A percentile compares a stretch with the other conserved stretches of the same genome.
Conservation (phyloP, 2,113 vertebrate genomes). For the Nanger granti region DNA sequence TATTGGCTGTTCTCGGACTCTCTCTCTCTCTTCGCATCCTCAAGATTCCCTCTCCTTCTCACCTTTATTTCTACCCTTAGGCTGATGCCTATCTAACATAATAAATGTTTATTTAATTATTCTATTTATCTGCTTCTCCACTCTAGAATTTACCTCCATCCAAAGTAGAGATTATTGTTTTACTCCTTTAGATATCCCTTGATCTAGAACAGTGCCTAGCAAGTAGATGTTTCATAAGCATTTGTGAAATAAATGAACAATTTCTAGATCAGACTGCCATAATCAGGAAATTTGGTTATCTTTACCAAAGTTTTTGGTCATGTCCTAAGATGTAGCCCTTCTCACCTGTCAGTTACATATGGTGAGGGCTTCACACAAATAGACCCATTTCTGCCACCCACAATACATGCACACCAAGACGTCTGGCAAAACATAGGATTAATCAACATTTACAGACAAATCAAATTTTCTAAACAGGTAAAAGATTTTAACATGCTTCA, state of each 20-base stretch:
- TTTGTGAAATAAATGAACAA: background rate
- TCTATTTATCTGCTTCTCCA: background rate
- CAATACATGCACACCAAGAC: no score
- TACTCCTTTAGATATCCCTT: background rate
- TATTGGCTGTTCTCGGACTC: background rate
- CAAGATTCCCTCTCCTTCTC: background rate
- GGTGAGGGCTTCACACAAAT: background rate
- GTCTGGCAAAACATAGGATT: background rate
- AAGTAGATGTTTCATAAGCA: background rate
- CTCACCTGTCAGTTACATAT: background rate
- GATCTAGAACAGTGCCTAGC: background rate
- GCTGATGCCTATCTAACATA: background rate
- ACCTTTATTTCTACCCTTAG: background rate
- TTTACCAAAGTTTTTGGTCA: background rate
- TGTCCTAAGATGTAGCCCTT: background rate
- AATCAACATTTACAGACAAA: background rate
- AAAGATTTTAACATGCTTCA: background rate
- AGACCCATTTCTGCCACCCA: no score
- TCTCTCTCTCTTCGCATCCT: background rate
- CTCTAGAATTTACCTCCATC: background rate
- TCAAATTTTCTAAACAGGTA: background rate
- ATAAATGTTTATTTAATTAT: background rate
- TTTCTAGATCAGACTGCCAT: background rate
- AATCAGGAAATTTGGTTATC: background rate
- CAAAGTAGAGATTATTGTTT: background rate